Evolutionary conservation across 2,797 vertebrate species (phyloP).

Genomic region (Potorous gilbertii): DNA sequence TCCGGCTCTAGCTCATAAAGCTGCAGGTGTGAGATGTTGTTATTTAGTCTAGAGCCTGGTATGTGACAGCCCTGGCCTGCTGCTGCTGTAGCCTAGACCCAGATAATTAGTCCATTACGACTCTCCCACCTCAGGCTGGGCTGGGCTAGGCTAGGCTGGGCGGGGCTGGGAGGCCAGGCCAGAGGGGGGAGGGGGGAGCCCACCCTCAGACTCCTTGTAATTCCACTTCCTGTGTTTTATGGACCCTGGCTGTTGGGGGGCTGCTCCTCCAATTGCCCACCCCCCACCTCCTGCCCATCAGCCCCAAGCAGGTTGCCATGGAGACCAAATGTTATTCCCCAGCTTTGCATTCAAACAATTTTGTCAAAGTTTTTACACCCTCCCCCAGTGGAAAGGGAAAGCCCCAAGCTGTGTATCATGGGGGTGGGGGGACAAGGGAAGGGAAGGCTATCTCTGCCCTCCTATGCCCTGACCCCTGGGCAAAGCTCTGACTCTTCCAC

Average conservation of each 20-base stretch:
- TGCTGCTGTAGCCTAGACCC: slow-evolving; percentile 82
- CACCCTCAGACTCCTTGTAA: slow-evolving; percentile 90
- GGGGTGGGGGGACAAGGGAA: not conserved
- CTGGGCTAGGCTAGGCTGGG: slow-evolving; percentile 83
- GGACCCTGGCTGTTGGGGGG: slow-evolving; percentile 87
- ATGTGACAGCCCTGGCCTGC: slow-evolving; percentile 85
- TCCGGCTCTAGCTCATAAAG: slow-evolving; percentile 85
- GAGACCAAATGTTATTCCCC: slow-evolving; percentile 88
- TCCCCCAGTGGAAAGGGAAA: slow-evolving; percentile 60
- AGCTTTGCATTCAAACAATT: slow-evolving; percentile 84
- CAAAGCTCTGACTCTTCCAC: not conserved
- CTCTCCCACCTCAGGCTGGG: slow-evolving; percentile 88
- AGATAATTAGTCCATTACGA: slow-evolving; percentile 91
- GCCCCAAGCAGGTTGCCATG: slow-evolving; percentile 86
- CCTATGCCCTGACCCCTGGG: not conserved
- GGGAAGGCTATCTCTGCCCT: not conserved
- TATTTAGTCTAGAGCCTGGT: slow-evolving; percentile 89
- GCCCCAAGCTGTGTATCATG: not conserved
- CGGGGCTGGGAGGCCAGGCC: slow-evolving; percentile 76
- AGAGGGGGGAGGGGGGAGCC: slow-evolving; percentile 82
- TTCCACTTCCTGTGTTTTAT: slow-evolving; percentile 92
- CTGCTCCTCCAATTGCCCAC: slow-evolving; percentile 75
- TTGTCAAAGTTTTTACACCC: slow-evolving; percentile 79
- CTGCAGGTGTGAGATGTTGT: slow-evolving; percentile 91
- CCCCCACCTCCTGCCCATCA: slow-evolving; percentile 74